A percentile compares a stretch with the other conserved stretches of the same genome.
phyloP scores from a whole-genome alignment of 1,140 invertebrate genomes.

The Cardiocondyla obscurior region DNA sequence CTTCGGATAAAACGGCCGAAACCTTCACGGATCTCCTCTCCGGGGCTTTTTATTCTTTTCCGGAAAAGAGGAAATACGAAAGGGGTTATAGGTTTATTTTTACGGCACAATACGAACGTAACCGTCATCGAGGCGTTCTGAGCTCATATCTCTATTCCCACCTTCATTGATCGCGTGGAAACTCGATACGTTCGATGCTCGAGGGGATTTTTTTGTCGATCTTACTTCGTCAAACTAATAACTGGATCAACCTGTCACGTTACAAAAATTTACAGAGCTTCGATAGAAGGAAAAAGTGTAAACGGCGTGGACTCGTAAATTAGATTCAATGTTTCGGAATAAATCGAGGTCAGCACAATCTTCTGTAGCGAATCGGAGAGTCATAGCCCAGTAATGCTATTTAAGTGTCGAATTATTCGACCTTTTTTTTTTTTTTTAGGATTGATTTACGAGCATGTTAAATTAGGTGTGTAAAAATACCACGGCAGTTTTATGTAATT shows the following conservation, averaged over 20 bases:
- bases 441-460: constrained; percentile 76
- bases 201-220: neutral
- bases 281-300: neutral
- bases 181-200: neutral
- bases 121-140: constrained; percentile 44
- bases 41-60: constrained; percentile 51
- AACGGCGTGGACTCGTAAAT: constrained; percentile 31
- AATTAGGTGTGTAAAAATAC: constrained; percentile 76
- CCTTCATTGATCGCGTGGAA: constrained; percentile 61
- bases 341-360: constrained; percentile 48
- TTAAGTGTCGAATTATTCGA: constrained; percentile 79
- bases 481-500: neutral
- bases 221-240: neutral
- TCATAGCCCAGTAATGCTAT: constrained; percentile 83
- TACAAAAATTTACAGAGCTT: constrained; percentile 25
- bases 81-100: constrained; percentile 62
- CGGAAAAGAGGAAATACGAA: constrained; percentile 55
- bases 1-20: constrained; percentile 3
- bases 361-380: neutral
- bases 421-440: constrained; percentile 69
- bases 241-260: neutral
- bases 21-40: neutral
- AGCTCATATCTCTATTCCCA: constrained; percentile 18
- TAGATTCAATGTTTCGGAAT: constrained; percentile 15
- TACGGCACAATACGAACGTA: constrained; percentile 53